Evolutionary conservation across 2,797 vertebrate species (phyloP).

Genomic region (Sciurus vulgaris): DNA sequence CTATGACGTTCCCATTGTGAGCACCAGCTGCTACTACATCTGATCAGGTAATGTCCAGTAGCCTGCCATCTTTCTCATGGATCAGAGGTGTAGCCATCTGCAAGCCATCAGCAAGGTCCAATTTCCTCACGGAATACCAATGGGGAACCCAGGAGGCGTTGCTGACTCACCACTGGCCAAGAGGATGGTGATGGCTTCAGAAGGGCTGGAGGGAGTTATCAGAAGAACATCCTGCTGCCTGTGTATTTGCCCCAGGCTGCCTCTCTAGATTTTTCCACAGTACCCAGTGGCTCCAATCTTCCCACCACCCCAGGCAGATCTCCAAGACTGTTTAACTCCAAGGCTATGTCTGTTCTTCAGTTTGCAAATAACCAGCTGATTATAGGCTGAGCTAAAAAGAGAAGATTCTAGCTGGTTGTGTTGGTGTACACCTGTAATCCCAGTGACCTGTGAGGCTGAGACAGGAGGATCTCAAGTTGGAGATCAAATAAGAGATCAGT

Average conservation of each 20-base stretch:
- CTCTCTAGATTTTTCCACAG: background rate
- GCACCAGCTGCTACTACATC: background rate
- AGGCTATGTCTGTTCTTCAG: background rate
- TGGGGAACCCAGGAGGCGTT: accelerated
- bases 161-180: background rate
- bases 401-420: background rate
- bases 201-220: background rate
- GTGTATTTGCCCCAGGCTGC: background rate
- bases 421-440: no score
- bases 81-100: background rate
- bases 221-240: background rate
- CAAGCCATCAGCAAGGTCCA: background rate
- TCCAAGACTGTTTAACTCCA: background rate
- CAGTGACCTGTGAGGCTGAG: no score
- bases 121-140: background rate
- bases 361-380: background rate
- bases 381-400: background rate
- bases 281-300: accelerated
- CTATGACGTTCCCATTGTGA: accelerated
- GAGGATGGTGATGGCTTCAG: no score
- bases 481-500: no score
- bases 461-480: no score
- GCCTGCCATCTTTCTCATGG: background rate
- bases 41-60: background rate
- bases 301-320: background rate